phyloP scores from a whole-genome alignment of 2,797 vertebrate genomes.

The Xiphorhynchus erythropygius region DNA sequence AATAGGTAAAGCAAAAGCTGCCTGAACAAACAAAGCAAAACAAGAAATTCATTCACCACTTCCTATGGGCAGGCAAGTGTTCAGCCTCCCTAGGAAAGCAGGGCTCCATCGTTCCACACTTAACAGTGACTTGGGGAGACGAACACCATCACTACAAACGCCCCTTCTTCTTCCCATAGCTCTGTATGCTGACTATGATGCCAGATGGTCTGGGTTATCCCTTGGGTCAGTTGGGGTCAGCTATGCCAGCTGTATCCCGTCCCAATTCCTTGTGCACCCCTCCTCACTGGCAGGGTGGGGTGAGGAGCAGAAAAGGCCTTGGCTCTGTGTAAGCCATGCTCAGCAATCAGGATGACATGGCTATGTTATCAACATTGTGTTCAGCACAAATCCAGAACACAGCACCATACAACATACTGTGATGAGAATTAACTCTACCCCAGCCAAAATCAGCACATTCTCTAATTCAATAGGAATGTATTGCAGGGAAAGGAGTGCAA shows the following conservation, averaged over 20 bases:
- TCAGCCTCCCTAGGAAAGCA: not conserved
- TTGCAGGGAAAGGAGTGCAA: not conserved
- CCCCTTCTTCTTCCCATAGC: not conserved
- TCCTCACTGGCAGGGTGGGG: not conserved
- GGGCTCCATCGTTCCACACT: not conserved
- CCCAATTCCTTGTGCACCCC: not conserved
- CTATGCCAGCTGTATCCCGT: not conserved
- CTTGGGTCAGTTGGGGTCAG: not conserved
- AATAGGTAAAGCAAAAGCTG: not conserved
- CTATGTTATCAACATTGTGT: not conserved
- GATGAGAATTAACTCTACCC: not conserved
- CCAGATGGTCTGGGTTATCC: no score
- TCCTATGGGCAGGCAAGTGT: not conserved
- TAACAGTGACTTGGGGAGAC: no score
- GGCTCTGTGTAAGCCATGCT: not conserved
- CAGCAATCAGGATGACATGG: fast-evolving
- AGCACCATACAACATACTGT: not conserved
- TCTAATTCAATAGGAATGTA: not conserved
- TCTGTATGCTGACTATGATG: not conserved
- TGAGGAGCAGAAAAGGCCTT: not conserved
- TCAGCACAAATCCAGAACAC: not conserved
- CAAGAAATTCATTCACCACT: not conserved
- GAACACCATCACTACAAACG: not conserved
- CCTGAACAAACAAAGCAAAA: not conserved
- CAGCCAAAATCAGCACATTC: not conserved